Conservation (phyloP, 2,888 invertebrate species). For the Odontocerum albicorne region DNA sequence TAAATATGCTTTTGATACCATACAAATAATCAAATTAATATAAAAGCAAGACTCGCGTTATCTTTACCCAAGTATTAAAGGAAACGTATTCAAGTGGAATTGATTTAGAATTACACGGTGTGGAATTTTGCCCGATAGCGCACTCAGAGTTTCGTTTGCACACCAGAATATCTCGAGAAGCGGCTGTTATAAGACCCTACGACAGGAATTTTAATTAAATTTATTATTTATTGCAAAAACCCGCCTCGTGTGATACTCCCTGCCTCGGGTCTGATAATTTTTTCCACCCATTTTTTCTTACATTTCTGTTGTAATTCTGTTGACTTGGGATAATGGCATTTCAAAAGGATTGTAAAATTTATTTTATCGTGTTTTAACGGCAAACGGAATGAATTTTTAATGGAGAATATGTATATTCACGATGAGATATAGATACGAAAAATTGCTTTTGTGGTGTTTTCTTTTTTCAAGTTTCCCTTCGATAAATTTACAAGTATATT, state of each 20-base stretch:
- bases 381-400: constrained; percentile 3
- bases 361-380: constrained; percentile 11
- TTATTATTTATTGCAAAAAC: constrained; percentile 37
- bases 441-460: no score
- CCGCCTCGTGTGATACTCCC: neutral
- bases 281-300: constrained; percentile 11
- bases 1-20: no score
- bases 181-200: constrained; percentile 33
- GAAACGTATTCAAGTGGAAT: no score
- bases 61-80: no score
- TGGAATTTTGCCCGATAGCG: no score
- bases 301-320: constrained; percentile 10
- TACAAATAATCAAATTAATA: no score
- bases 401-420: neutral
- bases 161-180: constrained; percentile 27
- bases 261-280: constrained; percentile 24
- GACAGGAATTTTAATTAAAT: constrained; percentile 38
- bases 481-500: no score
- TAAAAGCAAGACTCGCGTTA: no score
- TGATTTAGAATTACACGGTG: no score
- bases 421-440: neutral
- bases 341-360: constrained; percentile 6
- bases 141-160: neutral
- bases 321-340: constrained; percentile 1
- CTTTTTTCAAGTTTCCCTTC: no score